Evolutionary conservation across 2,888 invertebrate species (phyloP).

Genomic region (Pegoplata infirma): DNA sequence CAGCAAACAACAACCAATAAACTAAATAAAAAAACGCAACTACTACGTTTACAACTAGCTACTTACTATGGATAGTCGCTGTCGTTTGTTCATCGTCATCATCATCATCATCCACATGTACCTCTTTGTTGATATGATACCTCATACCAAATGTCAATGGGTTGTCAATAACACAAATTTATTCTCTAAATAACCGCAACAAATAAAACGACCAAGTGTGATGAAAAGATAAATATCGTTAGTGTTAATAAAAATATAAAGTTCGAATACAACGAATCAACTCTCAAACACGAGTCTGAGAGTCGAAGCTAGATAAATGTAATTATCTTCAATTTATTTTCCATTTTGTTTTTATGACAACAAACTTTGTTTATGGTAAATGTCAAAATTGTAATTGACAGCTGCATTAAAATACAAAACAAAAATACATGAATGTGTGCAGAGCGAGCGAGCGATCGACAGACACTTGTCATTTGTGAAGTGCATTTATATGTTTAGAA

Average conservation of each 20-base stretch:
- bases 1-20: not conserved
- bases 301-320: conserved; percentile 46
- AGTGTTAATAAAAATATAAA: conserved; percentile 55
- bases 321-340: conserved; percentile 52
- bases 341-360: conserved; percentile 40
- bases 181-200: conserved; percentile 32
- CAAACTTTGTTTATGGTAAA: conserved; percentile 50
- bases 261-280: conserved; percentile 26
- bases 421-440: conserved; percentile 34
- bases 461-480: not conserved
- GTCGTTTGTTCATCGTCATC: not conserved
- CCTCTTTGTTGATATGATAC: conserved; percentile 29
- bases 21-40: not conserved
- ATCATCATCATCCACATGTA: no score
- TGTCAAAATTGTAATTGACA: conserved; percentile 56
- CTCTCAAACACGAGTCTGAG: conserved; percentile 9
- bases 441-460: no score
- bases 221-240: conserved; percentile 54
- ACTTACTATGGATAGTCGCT: not conserved
- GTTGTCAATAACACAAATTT: conserved; percentile 55
- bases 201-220: conserved; percentile 23
- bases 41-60: not conserved
- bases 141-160: conserved; percentile 57
- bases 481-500: conserved; percentile 18
- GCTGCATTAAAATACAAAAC: conserved; percentile 48